These are phyloP conservation scores for Ornithoptera alexandrae DNA, from an alignment of 2,888 invertebrate genomes.

Conservation along the genomic window DNA sequence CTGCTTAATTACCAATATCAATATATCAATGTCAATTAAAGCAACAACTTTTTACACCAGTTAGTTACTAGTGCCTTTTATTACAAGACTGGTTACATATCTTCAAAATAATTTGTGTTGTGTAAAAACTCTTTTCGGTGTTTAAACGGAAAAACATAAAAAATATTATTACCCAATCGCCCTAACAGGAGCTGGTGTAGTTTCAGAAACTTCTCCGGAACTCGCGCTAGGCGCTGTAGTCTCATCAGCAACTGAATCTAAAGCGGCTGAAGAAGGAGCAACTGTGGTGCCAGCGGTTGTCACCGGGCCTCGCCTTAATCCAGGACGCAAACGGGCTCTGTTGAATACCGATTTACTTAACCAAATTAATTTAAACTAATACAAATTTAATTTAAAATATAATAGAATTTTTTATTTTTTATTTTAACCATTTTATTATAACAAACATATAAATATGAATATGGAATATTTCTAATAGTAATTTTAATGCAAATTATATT, in stretches of 20 bases:
- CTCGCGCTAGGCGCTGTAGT: slow-evolving; percentile 50
- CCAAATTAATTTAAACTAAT: too few species aligned
- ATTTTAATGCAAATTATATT: neutral
- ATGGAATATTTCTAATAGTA: neutral
- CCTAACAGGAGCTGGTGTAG: slow-evolving; percentile 59
- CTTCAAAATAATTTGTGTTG: too few species aligned
- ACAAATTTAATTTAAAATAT: too few species aligned
- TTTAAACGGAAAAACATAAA: neutral
- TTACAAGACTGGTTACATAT: too few species aligned
- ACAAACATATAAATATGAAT: neutral
- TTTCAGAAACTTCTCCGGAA: slow-evolving; percentile 63
- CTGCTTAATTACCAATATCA: too few species aligned
- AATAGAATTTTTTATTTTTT: neutral
- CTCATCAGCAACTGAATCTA: slow-evolving; percentile 46
- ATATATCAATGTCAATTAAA: too few species aligned
- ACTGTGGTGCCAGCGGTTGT: slow-evolving; percentile 54
- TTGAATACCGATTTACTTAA: neutral
- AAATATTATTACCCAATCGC: slow-evolving; percentile 54
- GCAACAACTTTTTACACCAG: too few species aligned
- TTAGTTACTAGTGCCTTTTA: too few species aligned
- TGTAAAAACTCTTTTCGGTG: neutral
- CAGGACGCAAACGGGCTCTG: slow-evolving; percentile 75
- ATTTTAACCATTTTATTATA: neutral
- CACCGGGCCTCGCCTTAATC: slow-evolving; percentile 51
- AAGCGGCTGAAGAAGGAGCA: slow-evolving; percentile 45